These are phyloP conservation scores for Paraplagusia blochii DNA, from an alignment of 2,113 vertebrate species.

Conservation along the genomic window DNA sequence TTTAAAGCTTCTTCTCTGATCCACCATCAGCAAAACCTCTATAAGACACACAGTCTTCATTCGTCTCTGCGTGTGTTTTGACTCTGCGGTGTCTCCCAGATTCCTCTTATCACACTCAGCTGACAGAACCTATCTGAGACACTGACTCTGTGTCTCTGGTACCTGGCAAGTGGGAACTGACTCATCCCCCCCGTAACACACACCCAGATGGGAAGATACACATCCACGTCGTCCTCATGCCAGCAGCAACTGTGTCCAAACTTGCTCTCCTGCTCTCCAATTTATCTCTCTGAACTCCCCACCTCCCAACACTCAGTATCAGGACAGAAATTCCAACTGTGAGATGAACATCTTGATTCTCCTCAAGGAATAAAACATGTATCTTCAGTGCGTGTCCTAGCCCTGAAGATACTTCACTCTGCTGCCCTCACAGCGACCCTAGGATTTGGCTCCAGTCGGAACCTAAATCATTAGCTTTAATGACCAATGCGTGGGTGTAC, in stretches of 20 bases:
- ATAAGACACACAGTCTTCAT: slow-evolving; percentile 25
- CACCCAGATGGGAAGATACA: slow-evolving; percentile 5
- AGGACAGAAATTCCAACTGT: slow-evolving; percentile 27
- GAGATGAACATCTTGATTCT: slow-evolving; percentile 17
- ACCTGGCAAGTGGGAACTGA: slow-evolving; percentile 8
- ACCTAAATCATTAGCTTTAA: slow-evolving; percentile 63
- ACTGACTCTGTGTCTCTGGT: slow-evolving; percentile 26
- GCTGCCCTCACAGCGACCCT: not conserved
- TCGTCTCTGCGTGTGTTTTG: slow-evolving; percentile 52
- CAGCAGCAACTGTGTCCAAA: slow-evolving; percentile 32
- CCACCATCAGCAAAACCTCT: slow-evolving; percentile 34
- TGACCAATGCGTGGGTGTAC: slow-evolving; percentile 31
- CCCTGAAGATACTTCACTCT: too few relatives aligned
- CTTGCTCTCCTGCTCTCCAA: slow-evolving; percentile 35
- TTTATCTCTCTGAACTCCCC: slow-evolving; percentile 19
- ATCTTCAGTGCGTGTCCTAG: not conserved
- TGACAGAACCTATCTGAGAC: slow-evolving; percentile 43
- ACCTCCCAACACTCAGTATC: slow-evolving; percentile 6
- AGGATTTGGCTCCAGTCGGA: slow-evolving; percentile 11
- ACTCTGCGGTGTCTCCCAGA: slow-evolving; percentile 41
- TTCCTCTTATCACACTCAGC: slow-evolving; percentile 41
- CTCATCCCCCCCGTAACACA: slow-evolving; percentile 25
- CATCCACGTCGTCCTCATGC: slow-evolving; percentile 5
- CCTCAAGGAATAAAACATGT: slow-evolving; percentile 1
- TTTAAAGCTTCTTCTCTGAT: not conserved